phyloP scores from a whole-genome alignment of 1,140 invertebrate genomes.

The Watersipora subatra region DNA sequence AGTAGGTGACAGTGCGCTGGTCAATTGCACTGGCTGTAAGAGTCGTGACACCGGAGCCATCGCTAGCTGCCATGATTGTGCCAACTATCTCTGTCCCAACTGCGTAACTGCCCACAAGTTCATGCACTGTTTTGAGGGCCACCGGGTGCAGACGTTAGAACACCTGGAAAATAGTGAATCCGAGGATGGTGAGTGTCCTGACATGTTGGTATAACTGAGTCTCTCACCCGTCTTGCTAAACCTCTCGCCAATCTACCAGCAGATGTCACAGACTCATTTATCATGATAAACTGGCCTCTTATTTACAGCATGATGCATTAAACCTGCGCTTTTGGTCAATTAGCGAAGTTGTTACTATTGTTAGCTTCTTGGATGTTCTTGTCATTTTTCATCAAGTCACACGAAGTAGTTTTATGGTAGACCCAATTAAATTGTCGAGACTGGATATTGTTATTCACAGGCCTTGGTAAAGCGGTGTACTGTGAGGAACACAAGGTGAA shows the following conservation, averaged over 20 bases:
- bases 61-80: conserved; percentile 79
- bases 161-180: not conserved
- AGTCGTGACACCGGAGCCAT: conserved; percentile 52
- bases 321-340: no score
- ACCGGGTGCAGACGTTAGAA: conserved; percentile 39
- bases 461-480: not conserved
- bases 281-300: no score
- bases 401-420: no score
- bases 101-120: conserved; percentile 81
- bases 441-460: no score
- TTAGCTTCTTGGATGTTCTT: no score
- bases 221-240: no score
- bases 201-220: not conserved
- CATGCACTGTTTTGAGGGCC: conserved; percentile 86
- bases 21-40: conserved; percentile 45
- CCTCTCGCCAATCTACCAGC: not conserved
- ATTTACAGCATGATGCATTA: no score
- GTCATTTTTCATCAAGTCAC: no score
- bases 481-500: not conserved
- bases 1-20: conserved; percentile 46
- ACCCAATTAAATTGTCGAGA: no score
- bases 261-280: no score
- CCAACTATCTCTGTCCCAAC: conserved; percentile 78
- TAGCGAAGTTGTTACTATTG: no score
- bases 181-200: not conserved